Percentiles rank a stretch among this genome's conserved stretches.
Evolutionary conservation across 2,888 invertebrate genomes (phyloP).

Genomic region (Aricia artaxerxes): DNA sequence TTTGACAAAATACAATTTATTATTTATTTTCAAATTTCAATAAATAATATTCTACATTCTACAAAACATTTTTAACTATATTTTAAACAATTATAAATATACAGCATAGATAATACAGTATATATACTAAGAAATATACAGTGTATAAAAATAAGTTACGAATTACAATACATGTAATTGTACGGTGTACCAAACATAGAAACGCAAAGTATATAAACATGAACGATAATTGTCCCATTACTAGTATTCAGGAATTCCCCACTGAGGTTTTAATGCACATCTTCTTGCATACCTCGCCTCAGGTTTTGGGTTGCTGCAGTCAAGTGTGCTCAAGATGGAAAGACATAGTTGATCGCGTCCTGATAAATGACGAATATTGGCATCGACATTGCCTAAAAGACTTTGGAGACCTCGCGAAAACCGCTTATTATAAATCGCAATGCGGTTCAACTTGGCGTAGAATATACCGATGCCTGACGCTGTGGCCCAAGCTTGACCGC

Average conservation of each 20-base stretch:
- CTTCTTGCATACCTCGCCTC: constrained; percentile 53
- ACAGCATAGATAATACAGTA: too few relatives aligned
- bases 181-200: too few relatives aligned
- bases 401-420: constrained; percentile 47
- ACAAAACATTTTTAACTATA: too few relatives aligned
- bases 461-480: constrained; percentile 58
- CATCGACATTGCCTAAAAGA: constrained; percentile 51
- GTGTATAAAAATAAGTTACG: too few relatives aligned
- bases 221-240: constrained; percentile 34
- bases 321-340: constrained; percentile 59
- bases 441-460: constrained; percentile 52
- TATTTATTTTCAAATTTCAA: too few relatives aligned
- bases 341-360: constrained; percentile 54
- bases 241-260: constrained; percentile 47
- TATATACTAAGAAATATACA: too few relatives aligned
- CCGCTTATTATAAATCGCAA: constrained; percentile 50
- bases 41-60: too few relatives aligned
- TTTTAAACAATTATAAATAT: too few relatives aligned
- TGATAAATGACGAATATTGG: constrained; percentile 54
- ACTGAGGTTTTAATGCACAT: constrained; percentile 58
- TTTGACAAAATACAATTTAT: too few relatives aligned
- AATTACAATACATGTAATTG: too few relatives aligned
- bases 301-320: constrained; percentile 54
- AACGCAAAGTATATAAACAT: not conserved
- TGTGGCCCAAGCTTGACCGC: constrained; percentile 54